Percentiles rank a stretch among this genome's conserved stretches.
Conservation (phyloP, 1,140 invertebrate species). For the Lineus longissimus region DNA sequence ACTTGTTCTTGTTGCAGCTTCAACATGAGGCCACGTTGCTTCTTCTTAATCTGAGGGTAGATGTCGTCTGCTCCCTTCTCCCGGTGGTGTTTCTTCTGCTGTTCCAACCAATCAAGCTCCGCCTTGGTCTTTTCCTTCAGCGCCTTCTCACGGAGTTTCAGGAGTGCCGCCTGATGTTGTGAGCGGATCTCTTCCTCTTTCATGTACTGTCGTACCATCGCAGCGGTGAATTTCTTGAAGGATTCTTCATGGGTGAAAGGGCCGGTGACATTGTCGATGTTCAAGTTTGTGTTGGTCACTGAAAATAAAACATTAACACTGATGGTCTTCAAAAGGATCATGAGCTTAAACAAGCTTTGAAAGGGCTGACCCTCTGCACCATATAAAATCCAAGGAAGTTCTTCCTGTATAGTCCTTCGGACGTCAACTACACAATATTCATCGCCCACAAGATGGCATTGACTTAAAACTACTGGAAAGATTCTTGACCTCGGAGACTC, state of each 20-base stretch:
- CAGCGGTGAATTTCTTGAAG: constrained; percentile 47
- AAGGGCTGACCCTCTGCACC: too few relatives aligned
- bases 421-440: too few relatives aligned
- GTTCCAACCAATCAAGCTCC: constrained; percentile 58
- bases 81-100: constrained; percentile 53
- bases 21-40: constrained; percentile 55
- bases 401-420: too few relatives aligned
- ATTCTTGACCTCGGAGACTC: too few relatives aligned
- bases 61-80: constrained; percentile 55
- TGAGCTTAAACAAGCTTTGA: too few relatives aligned
- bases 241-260: constrained; percentile 41
- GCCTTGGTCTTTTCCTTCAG: constrained; percentile 61
- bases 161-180: constrained; percentile 55
- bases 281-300: neutral
- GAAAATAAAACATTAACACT: too few relatives aligned
- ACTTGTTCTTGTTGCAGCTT: constrained; percentile 37
- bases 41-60: constrained; percentile 59
- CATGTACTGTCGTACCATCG: constrained; percentile 53
- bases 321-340: too few relatives aligned
- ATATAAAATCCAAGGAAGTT: too few relatives aligned
- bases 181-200: constrained; percentile 49
- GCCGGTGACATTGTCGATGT: constrained; percentile 32
- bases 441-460: too few relatives aligned
- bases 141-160: constrained; percentile 59
- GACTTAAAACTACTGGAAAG: too few relatives aligned